Base-by-base conservation (phyloP, 2,888 invertebrate species). In the Drosophila colorata region DNA sequence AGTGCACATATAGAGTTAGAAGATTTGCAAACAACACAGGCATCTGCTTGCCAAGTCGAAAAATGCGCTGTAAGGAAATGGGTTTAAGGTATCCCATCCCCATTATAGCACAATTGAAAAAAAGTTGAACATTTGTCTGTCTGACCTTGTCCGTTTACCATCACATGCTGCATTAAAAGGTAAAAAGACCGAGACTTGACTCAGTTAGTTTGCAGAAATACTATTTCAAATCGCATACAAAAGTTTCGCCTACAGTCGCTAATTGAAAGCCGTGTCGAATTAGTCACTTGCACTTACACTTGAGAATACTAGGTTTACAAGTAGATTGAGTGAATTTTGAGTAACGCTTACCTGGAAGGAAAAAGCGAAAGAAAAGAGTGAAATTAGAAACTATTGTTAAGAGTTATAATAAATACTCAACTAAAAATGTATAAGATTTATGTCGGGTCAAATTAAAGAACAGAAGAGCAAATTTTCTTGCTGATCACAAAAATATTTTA, bases 51-150 rank as follows among this genome's bases (percentile, higher is more conserved):
- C 76, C 73, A 73, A 73, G 55, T 74, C 44, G 23, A 33, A 35
- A 35, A 35, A 75, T 57, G 28, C 38, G 65, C 44, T 13, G 61
- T 40, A 13, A 23, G 37, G 41, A 47, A 47, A 25, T 46, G 44
- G 63, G 18, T n/a, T 28, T 40, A 25, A 25, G 65, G 11, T 16
- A 16, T 14, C 28, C 23, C 76, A 57, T 51, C 23, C 73, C 58
- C 40, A 41, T 41, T 69, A 77, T 87, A 84, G 69, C 87, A 84
- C 80, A 87, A 87, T 69, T 48, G 78, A 63, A 67, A 64, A 64
- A 55, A 47, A 55, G 23, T n/a, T 47, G 46, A 48, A 61, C 53
- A 49, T 61, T 76, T 70, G 53, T 60, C 69, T 64, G 72, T 68
- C 80, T 87, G 87, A 87, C 80, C 80, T 80, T 80, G 87, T 59